phyloP scores from a whole-genome alignment of 1,140 invertebrate genomes.

The Drosophila ananassae region DNA sequence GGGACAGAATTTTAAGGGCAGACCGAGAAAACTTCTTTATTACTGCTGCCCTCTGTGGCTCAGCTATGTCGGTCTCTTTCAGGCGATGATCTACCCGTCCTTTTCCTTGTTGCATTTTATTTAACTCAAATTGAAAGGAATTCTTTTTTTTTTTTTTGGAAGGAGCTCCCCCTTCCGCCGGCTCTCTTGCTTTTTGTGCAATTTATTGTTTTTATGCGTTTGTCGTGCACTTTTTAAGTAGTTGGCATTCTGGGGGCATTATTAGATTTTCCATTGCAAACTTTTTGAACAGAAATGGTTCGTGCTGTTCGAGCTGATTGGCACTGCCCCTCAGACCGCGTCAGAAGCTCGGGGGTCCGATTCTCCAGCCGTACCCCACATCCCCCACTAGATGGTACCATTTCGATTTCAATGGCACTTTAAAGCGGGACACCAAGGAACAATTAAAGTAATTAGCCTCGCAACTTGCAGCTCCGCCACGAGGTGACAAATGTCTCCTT shows the following conservation, averaged over 20 bases:
- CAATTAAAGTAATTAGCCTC: conserved; percentile 81
- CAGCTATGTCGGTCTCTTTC: conserved; percentile 7
- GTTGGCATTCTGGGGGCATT: conserved; percentile 66
- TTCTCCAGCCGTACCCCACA: background rate
- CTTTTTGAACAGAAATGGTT: conserved; percentile 41
- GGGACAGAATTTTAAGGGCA: conserved; percentile 19
- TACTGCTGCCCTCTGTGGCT: conserved; percentile 34
- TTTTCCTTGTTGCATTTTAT: conserved; percentile 35
- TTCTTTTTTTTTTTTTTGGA: background rate
- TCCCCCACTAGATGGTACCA: conserved; percentile 1
- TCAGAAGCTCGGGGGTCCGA: no score
- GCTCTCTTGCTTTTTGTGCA: conserved; percentile 55
- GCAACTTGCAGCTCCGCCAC: conserved; percentile 21
- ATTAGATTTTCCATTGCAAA: conserved; percentile 69
- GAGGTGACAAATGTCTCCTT: conserved; percentile 39
- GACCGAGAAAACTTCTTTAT: conserved; percentile 69
- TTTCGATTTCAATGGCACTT: conserved; percentile 54
- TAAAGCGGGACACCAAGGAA: conserved; percentile 58
- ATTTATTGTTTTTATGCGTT: conserved; percentile 83
- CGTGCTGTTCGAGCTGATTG: conserved; percentile 51
- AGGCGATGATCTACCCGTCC: background rate
- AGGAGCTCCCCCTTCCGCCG: conserved; percentile 1
- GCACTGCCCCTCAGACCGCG: background rate
- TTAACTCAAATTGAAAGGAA: conserved; percentile 72
- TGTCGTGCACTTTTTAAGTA: conserved; percentile 81